These are phyloP conservation scores for Distichodus sexfasciatus DNA, from an alignment of 2,797 vertebrate genomes.

Conservation along the genomic window DNA sequence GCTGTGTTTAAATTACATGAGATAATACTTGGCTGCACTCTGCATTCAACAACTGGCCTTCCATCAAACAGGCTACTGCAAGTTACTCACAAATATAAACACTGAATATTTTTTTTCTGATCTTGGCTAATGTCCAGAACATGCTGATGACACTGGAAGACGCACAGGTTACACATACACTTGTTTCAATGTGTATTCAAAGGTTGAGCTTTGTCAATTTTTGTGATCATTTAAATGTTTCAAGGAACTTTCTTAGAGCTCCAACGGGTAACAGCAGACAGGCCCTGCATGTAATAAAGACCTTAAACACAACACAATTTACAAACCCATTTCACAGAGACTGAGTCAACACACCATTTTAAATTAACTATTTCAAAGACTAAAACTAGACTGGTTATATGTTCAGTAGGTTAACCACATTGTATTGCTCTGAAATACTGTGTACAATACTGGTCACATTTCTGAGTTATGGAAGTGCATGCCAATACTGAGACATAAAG, in stretches of 20 bases:
- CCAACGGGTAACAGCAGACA: not conserved
- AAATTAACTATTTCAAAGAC: conserved; percentile 8
- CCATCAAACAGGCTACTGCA: conserved; percentile 13
- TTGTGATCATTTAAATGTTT: not conserved
- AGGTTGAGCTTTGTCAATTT: not conserved
- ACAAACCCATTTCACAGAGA: conserved; percentile 9
- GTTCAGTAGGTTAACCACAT: conserved; percentile 30
- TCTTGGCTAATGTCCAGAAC: conserved; percentile 5
- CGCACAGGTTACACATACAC: not conserved
- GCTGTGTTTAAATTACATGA: conserved; percentile 49
- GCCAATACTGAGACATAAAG: conserved; percentile 42
- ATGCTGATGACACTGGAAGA: not conserved
- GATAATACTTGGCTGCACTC: conserved; percentile 39
- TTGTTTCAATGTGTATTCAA: not conserved
- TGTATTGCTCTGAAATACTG: conserved; percentile 48
- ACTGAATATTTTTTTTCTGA: conserved; percentile 11
- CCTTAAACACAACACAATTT: conserved; percentile 8
- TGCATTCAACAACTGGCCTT: conserved; percentile 17
- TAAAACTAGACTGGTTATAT: conserved; percentile 17
- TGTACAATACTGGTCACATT: conserved; percentile 48
- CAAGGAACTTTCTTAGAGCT: not conserved
- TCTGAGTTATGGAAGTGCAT: conserved; percentile 46
- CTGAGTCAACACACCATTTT: conserved; percentile 4
- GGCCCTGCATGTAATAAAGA: conserved; percentile 18
- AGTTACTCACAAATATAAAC: conserved; percentile 7